A percentile compares a stretch with the other conserved stretches of the same genome.
Conservation (phyloP, 2,888 invertebrate genomes). For the Choreutis nemorana region DNA sequence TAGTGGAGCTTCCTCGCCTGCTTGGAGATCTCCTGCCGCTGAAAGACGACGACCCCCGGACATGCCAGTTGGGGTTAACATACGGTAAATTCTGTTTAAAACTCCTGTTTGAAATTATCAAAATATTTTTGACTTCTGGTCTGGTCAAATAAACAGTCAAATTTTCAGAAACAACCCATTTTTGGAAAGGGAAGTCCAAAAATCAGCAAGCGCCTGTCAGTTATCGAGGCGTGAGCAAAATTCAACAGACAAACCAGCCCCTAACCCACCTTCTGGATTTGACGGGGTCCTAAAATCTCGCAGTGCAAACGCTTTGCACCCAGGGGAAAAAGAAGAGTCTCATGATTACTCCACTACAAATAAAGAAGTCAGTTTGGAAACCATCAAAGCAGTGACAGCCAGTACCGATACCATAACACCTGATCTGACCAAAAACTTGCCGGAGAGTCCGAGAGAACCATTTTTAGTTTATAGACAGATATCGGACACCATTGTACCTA, state of each 20-base stretch:
- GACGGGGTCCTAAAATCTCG: slow-evolving; percentile 55
- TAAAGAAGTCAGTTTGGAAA: slow-evolving; percentile 37
- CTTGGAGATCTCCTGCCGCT: slow-evolving; percentile 70
- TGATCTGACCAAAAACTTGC: slow-evolving; percentile 21
- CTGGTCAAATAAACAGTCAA: background rate
- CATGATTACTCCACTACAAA: slow-evolving; percentile 16
- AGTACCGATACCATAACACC: slow-evolving; percentile 51
- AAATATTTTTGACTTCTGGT: background rate
- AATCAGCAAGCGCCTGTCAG: slow-evolving; percentile 70
- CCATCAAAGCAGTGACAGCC: slow-evolving; percentile 27
- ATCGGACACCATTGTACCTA: slow-evolving; percentile 37
- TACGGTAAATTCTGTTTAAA: slow-evolving; percentile 27
- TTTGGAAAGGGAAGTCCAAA: slow-evolving; percentile 67
- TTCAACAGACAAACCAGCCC: slow-evolving; percentile 33
- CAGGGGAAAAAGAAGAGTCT: slow-evolving; percentile 23
- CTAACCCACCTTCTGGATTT: slow-evolving; percentile 20
- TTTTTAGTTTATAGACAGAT: slow-evolving; percentile 33
- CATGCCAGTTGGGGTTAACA: slow-evolving; percentile 58
- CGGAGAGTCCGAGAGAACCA: slow-evolving; percentile 17
- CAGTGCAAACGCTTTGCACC: slow-evolving; percentile 50
- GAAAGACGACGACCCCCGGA: slow-evolving; percentile 66
- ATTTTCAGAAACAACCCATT: slow-evolving; percentile 56
- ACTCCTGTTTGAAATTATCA: slow-evolving; percentile 1
- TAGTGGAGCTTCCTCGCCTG: slow-evolving; percentile 72
- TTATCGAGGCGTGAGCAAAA: slow-evolving; percentile 45